phyloP scores from a whole-genome alignment of 2,888 invertebrate genomes.

The Nipponacmea schrenckii region DNA sequence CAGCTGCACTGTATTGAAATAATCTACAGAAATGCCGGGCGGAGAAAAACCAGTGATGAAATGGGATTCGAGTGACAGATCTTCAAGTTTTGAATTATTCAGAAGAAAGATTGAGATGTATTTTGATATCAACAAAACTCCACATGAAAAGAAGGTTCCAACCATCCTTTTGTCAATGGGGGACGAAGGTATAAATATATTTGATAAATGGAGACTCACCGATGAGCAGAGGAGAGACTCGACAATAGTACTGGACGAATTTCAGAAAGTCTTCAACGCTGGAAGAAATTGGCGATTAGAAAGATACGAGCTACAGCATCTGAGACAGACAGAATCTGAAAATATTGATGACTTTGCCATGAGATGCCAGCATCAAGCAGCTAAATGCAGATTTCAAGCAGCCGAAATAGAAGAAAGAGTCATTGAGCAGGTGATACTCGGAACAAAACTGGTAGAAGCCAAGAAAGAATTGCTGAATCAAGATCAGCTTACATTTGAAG shows the following conservation, averaged over 20 bases:
- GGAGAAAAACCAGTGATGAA: slow-evolving; percentile 1
- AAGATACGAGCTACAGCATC: neutral
- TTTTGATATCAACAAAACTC: neutral
- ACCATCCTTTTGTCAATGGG: neutral
- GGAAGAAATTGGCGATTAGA: slow-evolving; percentile 3
- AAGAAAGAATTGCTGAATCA: neutral
- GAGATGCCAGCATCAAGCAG: neutral
- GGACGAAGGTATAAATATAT: neutral
- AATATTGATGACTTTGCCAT: neutral
- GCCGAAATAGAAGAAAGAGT: neutral
- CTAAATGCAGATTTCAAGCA: neutral
- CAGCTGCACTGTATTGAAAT: no score
- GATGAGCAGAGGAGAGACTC: neutral
- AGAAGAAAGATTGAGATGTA: neutral
- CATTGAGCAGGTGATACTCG: neutral
- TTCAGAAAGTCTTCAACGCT: neutral
- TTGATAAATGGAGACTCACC: slow-evolving; percentile 1
- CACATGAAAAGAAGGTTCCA: neutral
- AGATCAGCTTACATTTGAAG: neutral
- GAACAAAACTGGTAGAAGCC: neutral
- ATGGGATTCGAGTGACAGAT: neutral
- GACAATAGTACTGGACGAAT: neutral
- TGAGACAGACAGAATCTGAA: neutral
- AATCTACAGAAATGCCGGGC: neutral
- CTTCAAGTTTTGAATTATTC: neutral